Percentiles rank a stretch among this genome's conserved stretches.
These are phyloP conservation scores for Drosophila robusta DNA, from an alignment of 2,888 invertebrate species.

Conservation along the genomic window DNA sequence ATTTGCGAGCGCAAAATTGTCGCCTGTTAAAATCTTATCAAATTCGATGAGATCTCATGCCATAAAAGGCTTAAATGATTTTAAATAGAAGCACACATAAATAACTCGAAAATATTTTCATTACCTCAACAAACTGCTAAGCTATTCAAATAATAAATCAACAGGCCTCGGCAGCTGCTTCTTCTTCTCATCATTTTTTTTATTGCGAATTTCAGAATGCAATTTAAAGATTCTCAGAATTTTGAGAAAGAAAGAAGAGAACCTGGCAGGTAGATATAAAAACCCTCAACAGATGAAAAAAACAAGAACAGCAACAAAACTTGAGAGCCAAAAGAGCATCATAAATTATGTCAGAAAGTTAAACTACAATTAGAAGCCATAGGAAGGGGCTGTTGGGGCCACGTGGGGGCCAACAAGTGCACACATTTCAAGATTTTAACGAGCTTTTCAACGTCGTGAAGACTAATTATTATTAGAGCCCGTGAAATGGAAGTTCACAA, in stretches of 20 bases:
- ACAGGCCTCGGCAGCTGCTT: conserved; percentile 12
- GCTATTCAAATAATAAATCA: conserved; percentile 51
- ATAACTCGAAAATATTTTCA: conserved; percentile 24
- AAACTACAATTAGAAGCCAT: conserved; percentile 76
- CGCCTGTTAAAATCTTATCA: conserved; percentile 29
- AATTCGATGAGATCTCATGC: conserved; percentile 17
- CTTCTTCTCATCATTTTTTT: conserved; percentile 17
- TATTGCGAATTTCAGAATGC: conserved; percentile 60
- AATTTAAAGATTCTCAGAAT: conserved; percentile 72
- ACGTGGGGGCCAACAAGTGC: conserved; percentile 23
- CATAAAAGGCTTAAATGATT: neutral
- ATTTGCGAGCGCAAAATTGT: neutral
- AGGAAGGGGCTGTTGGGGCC: conserved; percentile 5
- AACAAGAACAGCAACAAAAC: conserved; percentile 22
- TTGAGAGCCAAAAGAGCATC: conserved; percentile 44
- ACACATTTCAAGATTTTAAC: conserved; percentile 52
- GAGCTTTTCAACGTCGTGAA: conserved; percentile 53
- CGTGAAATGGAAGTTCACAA: conserved; percentile 45
- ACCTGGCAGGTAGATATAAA: conserved; percentile 59
- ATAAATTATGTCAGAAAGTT: conserved; percentile 78
- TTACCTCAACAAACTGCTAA: conserved; percentile 21
- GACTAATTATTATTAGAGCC: conserved; percentile 67
- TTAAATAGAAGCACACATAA: conserved; percentile 24
- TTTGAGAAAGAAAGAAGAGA: conserved; percentile 24
- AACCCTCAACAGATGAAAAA: neutral